Conservation (phyloP, 2,797 vertebrate species). For the Gouania willdenowi region DNA sequence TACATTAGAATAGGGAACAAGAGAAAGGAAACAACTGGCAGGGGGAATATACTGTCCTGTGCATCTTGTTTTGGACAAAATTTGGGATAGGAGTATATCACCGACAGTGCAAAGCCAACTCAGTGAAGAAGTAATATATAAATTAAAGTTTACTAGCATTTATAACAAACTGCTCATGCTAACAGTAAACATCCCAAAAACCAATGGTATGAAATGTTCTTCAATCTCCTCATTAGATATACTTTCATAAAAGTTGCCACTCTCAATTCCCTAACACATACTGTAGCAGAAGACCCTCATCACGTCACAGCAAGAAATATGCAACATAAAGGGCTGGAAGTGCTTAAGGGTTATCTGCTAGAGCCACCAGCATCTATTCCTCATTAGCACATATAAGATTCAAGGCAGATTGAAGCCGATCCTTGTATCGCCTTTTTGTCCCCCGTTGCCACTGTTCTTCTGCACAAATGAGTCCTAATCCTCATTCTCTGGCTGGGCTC, state of each 20-base stretch:
- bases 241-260: too few species aligned
- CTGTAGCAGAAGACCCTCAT: too few species aligned
- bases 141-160: too few species aligned
- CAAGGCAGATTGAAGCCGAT: slow-evolving; percentile 40
- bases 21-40: slow-evolving; percentile 22
- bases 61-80: slow-evolving; percentile 13
- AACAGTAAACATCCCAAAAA: slow-evolving; percentile 1
- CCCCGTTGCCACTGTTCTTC: slow-evolving; percentile 22
- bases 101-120: slow-evolving; percentile 3
- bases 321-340: slow-evolving; percentile 18
- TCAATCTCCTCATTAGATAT: too few species aligned
- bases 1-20: slow-evolving; percentile 33
- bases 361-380: slow-evolving; percentile 43
- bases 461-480: slow-evolving; percentile 48
- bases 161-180: slow-evolving; percentile 4
- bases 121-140: slow-evolving; percentile 12
- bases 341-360: slow-evolving; percentile 41
- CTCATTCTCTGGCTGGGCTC: slow-evolving; percentile 23
- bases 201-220: too few species aligned
- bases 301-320: too few species aligned
- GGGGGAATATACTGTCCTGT: slow-evolving; percentile 22
- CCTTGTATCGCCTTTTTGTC: slow-evolving; percentile 24
- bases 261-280: too few species aligned
- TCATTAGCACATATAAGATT: slow-evolving; percentile 61
- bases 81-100: slow-evolving; percentile 2